Percentiles rank a stretch among this genome's conserved stretches.
Evolutionary conservation across 1,140 invertebrate species (phyloP).

Genomic region (Aphaenogaster floridana): DNA sequence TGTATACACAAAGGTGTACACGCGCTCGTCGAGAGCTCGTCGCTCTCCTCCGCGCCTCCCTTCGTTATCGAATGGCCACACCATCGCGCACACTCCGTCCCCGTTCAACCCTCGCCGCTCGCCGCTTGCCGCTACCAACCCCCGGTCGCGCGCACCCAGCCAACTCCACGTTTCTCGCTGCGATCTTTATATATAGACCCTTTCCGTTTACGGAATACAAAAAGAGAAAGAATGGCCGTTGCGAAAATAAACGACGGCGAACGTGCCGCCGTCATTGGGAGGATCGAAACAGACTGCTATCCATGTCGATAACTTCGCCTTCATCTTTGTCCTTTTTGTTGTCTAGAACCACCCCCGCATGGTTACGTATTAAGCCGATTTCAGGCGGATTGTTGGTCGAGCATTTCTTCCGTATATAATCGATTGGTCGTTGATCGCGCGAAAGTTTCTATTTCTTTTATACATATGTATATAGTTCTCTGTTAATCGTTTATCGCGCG

Average conservation of each 20-base stretch:
- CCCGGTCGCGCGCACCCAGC: slow-evolving; percentile 58
- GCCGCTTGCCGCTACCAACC: slow-evolving; percentile 25
- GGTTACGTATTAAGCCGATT: neutral
- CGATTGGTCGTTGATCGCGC: neutral
- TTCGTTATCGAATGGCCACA: slow-evolving; percentile 73
- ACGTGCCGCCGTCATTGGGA: neutral
- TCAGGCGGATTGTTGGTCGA: neutral
- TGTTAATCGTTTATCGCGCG: neutral
- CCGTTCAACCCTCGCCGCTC: slow-evolving; percentile 62
- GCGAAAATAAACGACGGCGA: slow-evolving; percentile 31
- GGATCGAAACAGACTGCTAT: neutral
- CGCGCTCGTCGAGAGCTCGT: slow-evolving; percentile 71
- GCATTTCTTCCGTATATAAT: neutral
- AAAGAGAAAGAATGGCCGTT: slow-evolving; percentile 31
- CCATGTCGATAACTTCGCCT: neutral
- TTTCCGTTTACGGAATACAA: slow-evolving; percentile 26
- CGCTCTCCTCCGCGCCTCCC: slow-evolving; percentile 66
- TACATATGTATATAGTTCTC: neutral
- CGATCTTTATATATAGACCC: slow-evolving; percentile 30
- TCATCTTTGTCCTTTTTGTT: neutral
- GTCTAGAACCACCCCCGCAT: neutral
- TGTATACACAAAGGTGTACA: slow-evolving; percentile 70
- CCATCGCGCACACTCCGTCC: slow-evolving; percentile 69
- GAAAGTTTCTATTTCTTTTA: neutral
- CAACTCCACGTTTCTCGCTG: slow-evolving; percentile 36